Evolutionary conservation across 2,113 vertebrate species (phyloP).

Genomic region (Gavialis gangeticus): DNA sequence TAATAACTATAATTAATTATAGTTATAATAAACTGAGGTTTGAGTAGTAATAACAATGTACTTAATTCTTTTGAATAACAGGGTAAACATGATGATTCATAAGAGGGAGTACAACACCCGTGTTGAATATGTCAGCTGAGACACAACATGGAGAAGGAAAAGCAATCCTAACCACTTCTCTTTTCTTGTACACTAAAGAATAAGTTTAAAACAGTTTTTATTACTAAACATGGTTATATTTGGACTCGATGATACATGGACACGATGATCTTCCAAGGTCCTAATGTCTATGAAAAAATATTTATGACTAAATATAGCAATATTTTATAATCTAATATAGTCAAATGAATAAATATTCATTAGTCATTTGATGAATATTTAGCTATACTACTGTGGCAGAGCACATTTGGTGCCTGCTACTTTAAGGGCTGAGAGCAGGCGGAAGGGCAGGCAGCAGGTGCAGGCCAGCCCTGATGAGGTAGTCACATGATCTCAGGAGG

Average conservation of each 20-base stretch:
- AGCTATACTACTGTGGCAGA: background rate
- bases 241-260: too few relatives aligned
- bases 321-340: too few relatives aligned
- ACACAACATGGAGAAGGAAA: background rate
- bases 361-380: background rate
- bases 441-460: too few relatives aligned
- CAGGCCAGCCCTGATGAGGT: too few relatives aligned
- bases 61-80: background rate
- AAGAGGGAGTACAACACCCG: background rate
- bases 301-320: too few relatives aligned
- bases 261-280: too few relatives aligned
- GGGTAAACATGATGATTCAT: background rate
- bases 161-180: background rate
- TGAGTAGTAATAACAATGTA: background rate
- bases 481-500: too few relatives aligned
- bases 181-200: background rate
- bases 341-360: background rate
- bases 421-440: too few relatives aligned
- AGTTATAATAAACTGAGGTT: background rate
- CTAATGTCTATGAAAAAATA: too few relatives aligned
- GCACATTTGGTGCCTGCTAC: too few relatives aligned
- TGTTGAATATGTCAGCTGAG: too few relatives aligned
- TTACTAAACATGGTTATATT: too few relatives aligned
- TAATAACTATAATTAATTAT: background rate
- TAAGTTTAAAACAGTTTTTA: background rate